Base-by-base conservation (phyloP, 2,113 vertebrate genomes). In the Chaetops frenatus region DNA sequence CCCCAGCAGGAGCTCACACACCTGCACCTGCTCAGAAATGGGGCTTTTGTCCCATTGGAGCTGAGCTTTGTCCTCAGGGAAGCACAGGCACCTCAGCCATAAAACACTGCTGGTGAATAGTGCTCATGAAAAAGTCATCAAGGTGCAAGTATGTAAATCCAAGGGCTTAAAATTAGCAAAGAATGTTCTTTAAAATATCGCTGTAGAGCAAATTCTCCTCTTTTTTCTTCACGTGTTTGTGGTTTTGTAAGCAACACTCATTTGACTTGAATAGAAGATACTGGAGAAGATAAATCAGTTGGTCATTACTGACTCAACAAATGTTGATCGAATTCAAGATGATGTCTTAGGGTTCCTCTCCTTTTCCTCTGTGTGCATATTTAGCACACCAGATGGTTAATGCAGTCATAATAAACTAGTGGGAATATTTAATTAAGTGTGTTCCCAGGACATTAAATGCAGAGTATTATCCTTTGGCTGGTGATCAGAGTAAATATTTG, bases 351-450 rank as follows among this genome's bases (percentile, higher is more conserved):
- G 62, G 74, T 91, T 91, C 71, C 25, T 95, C 69, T 91, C 0
- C 82, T 95, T 79, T 72, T 91, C 69, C 31, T 92, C 81, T 79
- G 35, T 50, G 50, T 70, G 27, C 64, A 14, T 78, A 88, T 94
- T 93, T 94, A 96, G 79, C 60, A 73, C 74, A 88, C 62, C 92
- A 96, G 93, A 95, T 96, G 95, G 94, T 93, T 87, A 96, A 90
- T 85, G 57, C 62, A 93, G 81, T 88, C 85, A 73, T 88, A 93
- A 93, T 95, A 94, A 95, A 94, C 92, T 90, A 66, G 66, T 73
- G 90, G 81, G 85, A 93, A 93, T 96, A 94, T 94, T 96, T 95
- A 94, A 97, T 96, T 95, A 91, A 91, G 90, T 83, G 61, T 94
- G 73, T 81, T 97, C 91, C 77, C 62, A 85, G 78, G 93, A 84